These are phyloP conservation scores for Amphibalanus amphitrite DNA, from an alignment of 1,140 invertebrate genomes.

Conservation along the genomic window DNA sequence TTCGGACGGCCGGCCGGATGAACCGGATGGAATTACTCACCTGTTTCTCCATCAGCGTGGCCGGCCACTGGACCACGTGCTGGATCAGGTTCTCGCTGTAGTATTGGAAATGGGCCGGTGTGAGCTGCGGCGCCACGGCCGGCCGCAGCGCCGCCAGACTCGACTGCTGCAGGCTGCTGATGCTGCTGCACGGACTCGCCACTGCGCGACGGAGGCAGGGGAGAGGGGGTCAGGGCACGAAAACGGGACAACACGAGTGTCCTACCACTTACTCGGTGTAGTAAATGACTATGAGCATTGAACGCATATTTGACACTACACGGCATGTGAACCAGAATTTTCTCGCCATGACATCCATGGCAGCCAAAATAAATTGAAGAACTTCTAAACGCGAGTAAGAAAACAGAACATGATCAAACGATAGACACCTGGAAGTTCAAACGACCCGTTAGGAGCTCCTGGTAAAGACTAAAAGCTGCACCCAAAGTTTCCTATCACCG, in stretches of 20 bases:
- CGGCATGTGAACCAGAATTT: too few species aligned
- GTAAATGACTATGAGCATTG: constrained; percentile 4
- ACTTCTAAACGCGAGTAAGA: too few species aligned
- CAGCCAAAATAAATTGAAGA: too few species aligned
- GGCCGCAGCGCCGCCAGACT: constrained; percentile 24
- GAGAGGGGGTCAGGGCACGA: too few species aligned
- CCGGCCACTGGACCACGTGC: constrained; percentile 82
- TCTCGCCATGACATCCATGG: constrained; percentile 20
- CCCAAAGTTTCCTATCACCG: too few species aligned
- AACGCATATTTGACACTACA: constrained; percentile 2
- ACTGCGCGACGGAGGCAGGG: constrained; percentile 9
- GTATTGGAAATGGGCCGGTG: constrained; percentile 76
- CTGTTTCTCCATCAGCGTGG: constrained; percentile 81
- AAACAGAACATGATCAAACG: too few species aligned
- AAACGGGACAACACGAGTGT: too few species aligned
- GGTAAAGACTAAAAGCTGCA: too few species aligned
- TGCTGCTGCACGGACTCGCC: constrained; percentile 33
- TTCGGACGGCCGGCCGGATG: too few species aligned
- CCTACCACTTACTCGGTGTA: background rate
- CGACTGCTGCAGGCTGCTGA: constrained; percentile 32
- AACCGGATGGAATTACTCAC: too few species aligned
- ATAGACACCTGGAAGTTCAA: too few species aligned
- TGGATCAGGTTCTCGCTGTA: constrained; percentile 73
- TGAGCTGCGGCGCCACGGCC: constrained; percentile 43
- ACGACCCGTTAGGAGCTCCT: too few species aligned